A percentile compares a stretch with the other conserved stretches of the same genome.
Conservation (phyloP, 2,113 vertebrate genomes). For the Thermophis baileyi region DNA sequence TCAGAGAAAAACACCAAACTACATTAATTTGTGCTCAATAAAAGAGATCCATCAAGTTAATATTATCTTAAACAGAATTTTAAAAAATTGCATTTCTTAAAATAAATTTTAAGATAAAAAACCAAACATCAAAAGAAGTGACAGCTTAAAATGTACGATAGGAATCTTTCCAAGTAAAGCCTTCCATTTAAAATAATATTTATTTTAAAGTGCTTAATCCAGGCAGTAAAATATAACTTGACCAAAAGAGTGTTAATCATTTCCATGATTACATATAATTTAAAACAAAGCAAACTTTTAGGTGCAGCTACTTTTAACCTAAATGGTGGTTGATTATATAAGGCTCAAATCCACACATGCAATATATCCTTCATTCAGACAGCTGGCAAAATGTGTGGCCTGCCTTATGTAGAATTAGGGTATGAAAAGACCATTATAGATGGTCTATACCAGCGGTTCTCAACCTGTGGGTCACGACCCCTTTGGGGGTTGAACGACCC, state of each 20-base stretch:
- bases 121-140: slow-evolving; percentile 3
- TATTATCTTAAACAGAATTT: background rate
- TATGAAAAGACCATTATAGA: background rate
- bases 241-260: slow-evolving; percentile 22
- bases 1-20: background rate
- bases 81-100: slow-evolving; percentile 21
- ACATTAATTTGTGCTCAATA: background rate
- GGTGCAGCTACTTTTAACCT: slow-evolving; percentile 11
- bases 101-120: slow-evolving; percentile 16
- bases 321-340: background rate
- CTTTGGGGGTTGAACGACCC: too few relatives aligned
- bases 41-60: background rate
- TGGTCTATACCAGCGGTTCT: too few relatives aligned
- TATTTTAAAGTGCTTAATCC: slow-evolving; percentile 30
- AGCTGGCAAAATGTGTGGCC: background rate
- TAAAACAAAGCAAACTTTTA: slow-evolving; percentile 24
- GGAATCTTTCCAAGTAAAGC: slow-evolving; percentile 29
- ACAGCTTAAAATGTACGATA: slow-evolving; percentile 22
- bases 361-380: background rate
- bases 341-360: background rate
- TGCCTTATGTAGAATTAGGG: background rate
- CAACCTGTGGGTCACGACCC: too few relatives aligned
- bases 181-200: slow-evolving; percentile 25
- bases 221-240: slow-evolving; percentile 24
- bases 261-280: slow-evolving; percentile 23